Conservation (phyloP, 2,888 invertebrate species). For the Cinara cedri region DNA sequence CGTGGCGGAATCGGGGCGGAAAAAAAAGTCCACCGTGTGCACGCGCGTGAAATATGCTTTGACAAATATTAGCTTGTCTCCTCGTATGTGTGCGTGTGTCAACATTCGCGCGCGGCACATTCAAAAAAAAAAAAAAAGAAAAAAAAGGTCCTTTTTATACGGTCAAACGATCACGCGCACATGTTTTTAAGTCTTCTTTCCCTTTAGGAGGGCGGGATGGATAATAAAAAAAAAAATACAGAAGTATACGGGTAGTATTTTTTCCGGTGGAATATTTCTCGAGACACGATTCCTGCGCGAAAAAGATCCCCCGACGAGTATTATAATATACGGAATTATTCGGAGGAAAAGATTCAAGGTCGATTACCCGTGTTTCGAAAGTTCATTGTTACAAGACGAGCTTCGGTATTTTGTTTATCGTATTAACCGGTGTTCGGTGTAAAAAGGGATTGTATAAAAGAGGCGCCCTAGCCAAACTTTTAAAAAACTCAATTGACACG, state of each 20-base stretch:
- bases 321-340: no score
- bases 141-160: slow-evolving; percentile 37
- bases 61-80: slow-evolving; percentile 53
- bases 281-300: neutral
- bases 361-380: no score
- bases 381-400: no score
- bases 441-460: no score
- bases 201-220: neutral
- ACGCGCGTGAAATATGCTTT: slow-evolving; percentile 52
- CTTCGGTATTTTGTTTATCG: no score
- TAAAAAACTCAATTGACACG: no score
- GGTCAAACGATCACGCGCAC: slow-evolving; percentile 52
- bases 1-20: slow-evolving; percentile 1
- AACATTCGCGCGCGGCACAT: slow-evolving; percentile 20
- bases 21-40: neutral
- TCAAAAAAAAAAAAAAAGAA: neutral
- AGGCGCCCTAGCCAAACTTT: no score
- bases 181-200: slow-evolving; percentile 43
- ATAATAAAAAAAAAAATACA: neutral
- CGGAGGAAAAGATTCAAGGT: no score
- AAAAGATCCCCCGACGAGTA: no score
- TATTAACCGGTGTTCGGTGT: no score
- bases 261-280: slow-evolving; percentile 19
- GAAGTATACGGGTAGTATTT: slow-evolving; percentile 17
- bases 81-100: slow-evolving; percentile 17